phyloP scores from a whole-genome alignment of 2,113 vertebrate genomes.

The Eptesicus fuscus region DNA sequence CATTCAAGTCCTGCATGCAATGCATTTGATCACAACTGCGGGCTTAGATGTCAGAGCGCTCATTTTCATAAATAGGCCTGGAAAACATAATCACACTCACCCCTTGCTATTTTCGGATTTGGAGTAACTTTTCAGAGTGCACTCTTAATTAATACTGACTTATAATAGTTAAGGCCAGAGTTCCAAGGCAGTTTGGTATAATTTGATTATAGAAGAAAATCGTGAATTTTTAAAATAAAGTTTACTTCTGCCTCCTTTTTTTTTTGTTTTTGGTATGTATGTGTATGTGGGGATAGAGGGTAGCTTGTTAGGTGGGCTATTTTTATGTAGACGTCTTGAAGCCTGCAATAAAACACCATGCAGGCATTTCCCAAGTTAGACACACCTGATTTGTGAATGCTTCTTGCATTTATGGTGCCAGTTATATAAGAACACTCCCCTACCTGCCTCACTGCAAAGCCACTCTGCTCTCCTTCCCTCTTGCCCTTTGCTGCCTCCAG shows the following conservation, averaged over 20 bases:
- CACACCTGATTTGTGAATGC: background rate
- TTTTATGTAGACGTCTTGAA: conserved; percentile 19
- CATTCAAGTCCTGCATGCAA: background rate
- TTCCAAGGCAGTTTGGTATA: conserved; percentile 1
- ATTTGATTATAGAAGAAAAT: background rate
- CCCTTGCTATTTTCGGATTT: conserved; percentile 17
- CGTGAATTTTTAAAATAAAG: background rate
- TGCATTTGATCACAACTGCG: background rate
- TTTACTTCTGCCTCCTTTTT: background rate
- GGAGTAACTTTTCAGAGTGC: conserved; percentile 16
- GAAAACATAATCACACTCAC: background rate
- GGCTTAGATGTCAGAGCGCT: background rate
- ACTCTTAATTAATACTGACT: background rate
- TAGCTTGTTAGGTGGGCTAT: background rate
- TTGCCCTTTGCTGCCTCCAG: background rate
- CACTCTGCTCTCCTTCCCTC: background rate
- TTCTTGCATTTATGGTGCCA: background rate
- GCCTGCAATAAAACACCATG: background rate
- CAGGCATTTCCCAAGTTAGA: background rate
- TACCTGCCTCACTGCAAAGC: background rate
- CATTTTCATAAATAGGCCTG: conserved; percentile 2
- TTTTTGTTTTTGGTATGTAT: background rate
- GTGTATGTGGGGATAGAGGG: background rate
- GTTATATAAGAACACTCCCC: background rate
- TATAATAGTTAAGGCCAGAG: background rate